Conservation (phyloP, 1,140 invertebrate species). For the Gryon sp. region DNA sequence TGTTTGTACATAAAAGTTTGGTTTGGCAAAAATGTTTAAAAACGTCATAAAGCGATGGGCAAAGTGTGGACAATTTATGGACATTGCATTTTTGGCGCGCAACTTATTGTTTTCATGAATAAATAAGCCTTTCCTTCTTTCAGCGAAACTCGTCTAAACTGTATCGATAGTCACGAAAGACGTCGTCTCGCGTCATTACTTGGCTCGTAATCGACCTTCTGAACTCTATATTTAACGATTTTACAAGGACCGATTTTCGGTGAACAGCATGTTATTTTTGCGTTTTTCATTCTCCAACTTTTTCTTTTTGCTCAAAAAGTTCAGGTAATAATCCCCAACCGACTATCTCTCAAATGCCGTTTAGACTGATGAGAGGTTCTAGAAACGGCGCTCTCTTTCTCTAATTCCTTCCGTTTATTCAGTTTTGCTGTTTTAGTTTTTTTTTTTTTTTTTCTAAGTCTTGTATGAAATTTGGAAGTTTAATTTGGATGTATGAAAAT, state of each 20-base stretch:
- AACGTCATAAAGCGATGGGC: slow-evolving; percentile 19
- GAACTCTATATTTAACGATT: slow-evolving; percentile 71
- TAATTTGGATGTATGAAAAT: too few species aligned
- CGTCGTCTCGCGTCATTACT: slow-evolving; percentile 53
- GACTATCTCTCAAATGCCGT: slow-evolving; percentile 72
- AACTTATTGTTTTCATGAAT: slow-evolving; percentile 39
- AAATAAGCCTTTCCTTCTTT: slow-evolving; percentile 53
- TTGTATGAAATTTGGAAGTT: too few species aligned
- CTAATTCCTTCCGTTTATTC: slow-evolving; percentile 10
- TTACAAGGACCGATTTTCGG: slow-evolving; percentile 72
- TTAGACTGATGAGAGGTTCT: slow-evolving; percentile 79
- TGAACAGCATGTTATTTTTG: slow-evolving; percentile 70
- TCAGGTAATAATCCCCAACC: slow-evolving; percentile 68
- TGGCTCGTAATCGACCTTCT: slow-evolving; percentile 66
- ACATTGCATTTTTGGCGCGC: slow-evolving; percentile 36
- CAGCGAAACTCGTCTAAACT: slow-evolving; percentile 60
- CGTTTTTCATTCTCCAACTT: slow-evolving; percentile 63
- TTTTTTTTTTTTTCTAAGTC: not conserved
- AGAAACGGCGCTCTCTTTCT: slow-evolving; percentile 71
- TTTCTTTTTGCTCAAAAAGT: too few species aligned
- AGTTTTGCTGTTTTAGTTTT: too few species aligned
- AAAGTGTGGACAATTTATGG: slow-evolving; percentile 12
- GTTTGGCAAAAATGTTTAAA: too few species aligned
- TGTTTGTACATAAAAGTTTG: slow-evolving; percentile 3
- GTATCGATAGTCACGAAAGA: slow-evolving; percentile 57